phyloP scores from a whole-genome alignment of 2,888 invertebrate genomes.

The Pomacea canaliculata region DNA sequence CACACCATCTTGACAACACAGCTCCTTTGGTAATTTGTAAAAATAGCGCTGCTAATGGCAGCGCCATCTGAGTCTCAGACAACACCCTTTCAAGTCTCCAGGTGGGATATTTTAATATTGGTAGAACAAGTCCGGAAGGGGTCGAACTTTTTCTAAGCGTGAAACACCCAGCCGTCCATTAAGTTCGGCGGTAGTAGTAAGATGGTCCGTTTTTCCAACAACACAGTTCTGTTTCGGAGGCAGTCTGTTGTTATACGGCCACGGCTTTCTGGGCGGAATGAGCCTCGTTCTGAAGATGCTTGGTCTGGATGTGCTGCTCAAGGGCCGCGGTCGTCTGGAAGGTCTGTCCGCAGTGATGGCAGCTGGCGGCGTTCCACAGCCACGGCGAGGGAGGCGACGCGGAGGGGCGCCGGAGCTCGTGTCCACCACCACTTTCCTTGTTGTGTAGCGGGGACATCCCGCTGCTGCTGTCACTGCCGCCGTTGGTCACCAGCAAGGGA shows the following conservation, averaged over 20 bases:
- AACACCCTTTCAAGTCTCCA: no score
- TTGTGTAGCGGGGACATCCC: constrained; percentile 24
- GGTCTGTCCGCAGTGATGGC: constrained; percentile 89
- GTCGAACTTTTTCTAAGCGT: no score
- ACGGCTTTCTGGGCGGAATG: constrained; percentile 38
- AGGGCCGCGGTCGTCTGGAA: constrained; percentile 95
- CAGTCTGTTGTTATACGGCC: constrained; percentile 28
- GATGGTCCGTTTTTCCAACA: no score
- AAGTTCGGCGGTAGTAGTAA: no score
- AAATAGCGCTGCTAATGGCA: no score
- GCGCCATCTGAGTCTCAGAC: no score
- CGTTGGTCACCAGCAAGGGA: not conserved
- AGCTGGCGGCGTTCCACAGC: constrained; percentile 69
- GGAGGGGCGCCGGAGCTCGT: constrained; percentile 16
- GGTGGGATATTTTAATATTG: no score
- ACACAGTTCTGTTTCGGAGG: no score
- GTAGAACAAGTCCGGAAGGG: no score
- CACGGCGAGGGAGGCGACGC: constrained; percentile 43
- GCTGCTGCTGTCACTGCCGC: constrained; percentile 1
- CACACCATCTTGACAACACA: no score
- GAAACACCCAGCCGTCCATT: no score
- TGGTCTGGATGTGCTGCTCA: constrained; percentile 96
- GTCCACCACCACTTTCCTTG: constrained; percentile 21
- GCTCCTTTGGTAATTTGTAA: no score
- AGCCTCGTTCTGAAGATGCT: constrained; percentile 67